These are phyloP conservation scores for Phrynosoma platyrhinos DNA, from an alignment of 2,113 vertebrate genomes.

Conservation along the genomic window DNA sequence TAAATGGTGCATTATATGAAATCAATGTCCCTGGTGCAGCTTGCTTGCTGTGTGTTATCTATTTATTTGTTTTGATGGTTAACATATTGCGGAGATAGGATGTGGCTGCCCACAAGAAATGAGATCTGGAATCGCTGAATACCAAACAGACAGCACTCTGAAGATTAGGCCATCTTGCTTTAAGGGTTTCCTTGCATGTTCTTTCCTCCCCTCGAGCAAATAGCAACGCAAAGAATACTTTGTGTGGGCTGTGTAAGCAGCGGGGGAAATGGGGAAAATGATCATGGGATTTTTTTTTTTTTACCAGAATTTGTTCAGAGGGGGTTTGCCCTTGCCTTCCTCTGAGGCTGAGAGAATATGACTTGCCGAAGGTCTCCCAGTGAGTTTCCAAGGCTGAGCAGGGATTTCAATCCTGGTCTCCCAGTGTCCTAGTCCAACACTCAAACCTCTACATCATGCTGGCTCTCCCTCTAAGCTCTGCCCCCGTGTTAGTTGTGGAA, in stretches of 20 bases:
- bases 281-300: too few relatives aligned
- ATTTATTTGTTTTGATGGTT: conserved; percentile 17
- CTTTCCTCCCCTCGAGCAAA: background rate
- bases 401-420: too few relatives aligned
- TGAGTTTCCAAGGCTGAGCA: too few relatives aligned
- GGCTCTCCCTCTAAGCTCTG: too few relatives aligned
- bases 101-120: conserved; percentile 5
- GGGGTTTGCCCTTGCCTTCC: too few relatives aligned
- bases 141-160: background rate
- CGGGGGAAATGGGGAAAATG: background rate
- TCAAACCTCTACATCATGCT: too few relatives aligned
- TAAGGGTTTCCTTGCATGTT: background rate
- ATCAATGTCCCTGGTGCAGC: conserved; percentile 64
- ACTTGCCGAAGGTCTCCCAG: too few relatives aligned
- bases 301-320: too few relatives aligned
- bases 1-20: conserved; percentile 74
- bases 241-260: fast-evolving
- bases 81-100: background rate
- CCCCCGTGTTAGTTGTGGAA: too few relatives aligned
- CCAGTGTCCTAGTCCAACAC: too few relatives aligned
- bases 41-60: conserved; percentile 31
- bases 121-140: background rate
- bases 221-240: background rate
- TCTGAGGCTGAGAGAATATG: too few relatives aligned
- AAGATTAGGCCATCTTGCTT: fast-evolving